Conservation (phyloP, 2,797 vertebrate species). For the Hapalemur alaotrensis region DNA sequence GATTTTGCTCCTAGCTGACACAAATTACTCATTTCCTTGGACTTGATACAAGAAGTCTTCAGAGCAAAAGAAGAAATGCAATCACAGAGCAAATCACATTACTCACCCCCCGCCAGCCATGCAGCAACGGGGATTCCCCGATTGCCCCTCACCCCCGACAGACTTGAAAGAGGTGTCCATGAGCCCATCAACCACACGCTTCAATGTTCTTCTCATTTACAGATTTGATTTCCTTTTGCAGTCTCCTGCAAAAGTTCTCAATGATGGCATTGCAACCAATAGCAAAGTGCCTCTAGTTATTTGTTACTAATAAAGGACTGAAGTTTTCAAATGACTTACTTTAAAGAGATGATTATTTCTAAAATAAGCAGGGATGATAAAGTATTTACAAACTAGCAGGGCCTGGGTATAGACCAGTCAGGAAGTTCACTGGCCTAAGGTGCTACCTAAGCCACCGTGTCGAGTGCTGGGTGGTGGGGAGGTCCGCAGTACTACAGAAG, state of each 20-base stretch:
- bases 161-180: neutral
- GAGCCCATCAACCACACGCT: neutral
- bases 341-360: neutral
- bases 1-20: slow-evolving; percentile 60
- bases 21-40: slow-evolving; percentile 73
- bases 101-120: slow-evolving; percentile 34
- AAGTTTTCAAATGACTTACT: slow-evolving; percentile 25
- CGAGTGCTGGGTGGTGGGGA: neutral
- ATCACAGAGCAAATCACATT: slow-evolving; percentile 26
- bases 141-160: neutral
- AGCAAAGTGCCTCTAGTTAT: neutral
- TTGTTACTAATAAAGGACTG: neutral
- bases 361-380: neutral
- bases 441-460: neutral
- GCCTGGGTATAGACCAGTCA: neutral
- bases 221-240: neutral
- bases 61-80: slow-evolving; percentile 56
- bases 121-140: slow-evolving; percentile 1
- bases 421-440: neutral
- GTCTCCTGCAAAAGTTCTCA: neutral
- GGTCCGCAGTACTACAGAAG: neutral
- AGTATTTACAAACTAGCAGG: neutral
- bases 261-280: neutral
- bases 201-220: neutral
- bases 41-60: slow-evolving; percentile 66